Conservation (phyloP, 1,140 invertebrate genomes). For the Drosophila lacteicornis region DNA sequence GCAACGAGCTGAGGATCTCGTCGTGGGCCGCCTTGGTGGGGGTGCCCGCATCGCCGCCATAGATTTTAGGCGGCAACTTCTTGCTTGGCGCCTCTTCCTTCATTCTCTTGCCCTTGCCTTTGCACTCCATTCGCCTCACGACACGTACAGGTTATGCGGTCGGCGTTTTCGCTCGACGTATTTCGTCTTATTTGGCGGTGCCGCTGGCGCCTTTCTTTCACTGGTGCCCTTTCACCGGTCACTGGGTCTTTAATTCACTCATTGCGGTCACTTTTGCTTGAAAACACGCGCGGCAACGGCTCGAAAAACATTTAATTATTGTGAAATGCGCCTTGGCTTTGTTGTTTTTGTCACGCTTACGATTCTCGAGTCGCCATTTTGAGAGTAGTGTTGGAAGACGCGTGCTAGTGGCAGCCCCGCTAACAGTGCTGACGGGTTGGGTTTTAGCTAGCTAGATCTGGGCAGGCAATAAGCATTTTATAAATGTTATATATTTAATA, state of each 20-base stretch:
- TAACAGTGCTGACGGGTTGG: conserved; percentile 14
- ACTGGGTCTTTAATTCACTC: conserved; percentile 49
- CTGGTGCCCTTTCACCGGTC: conserved; percentile 39
- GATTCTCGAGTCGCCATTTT: conserved; percentile 79
- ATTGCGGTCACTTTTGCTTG: conserved; percentile 53
- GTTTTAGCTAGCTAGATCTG: not conserved
- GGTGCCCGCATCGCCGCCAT: conserved; percentile 61
- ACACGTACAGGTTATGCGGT: conserved; percentile 81
- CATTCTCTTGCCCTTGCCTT: conserved; percentile 76
- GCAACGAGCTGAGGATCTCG: conserved; percentile 77
- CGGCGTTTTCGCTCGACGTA: conserved; percentile 61
- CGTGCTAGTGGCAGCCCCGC: conserved; percentile 26
- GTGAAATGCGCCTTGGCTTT: conserved; percentile 78
- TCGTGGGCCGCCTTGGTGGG: conserved; percentile 76
- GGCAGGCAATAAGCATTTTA: not conserved
- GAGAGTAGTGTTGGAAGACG: conserved; percentile 66
- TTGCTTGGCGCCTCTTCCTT: conserved; percentile 84
- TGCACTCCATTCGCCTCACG: conserved; percentile 78
- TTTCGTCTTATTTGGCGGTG: conserved; percentile 42
- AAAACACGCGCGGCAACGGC: conserved; percentile 20
- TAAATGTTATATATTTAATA: not conserved
- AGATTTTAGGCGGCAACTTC: conserved; percentile 84
- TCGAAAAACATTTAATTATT: conserved; percentile 77
- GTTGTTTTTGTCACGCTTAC: conserved; percentile 80
- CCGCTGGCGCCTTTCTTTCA: conserved; percentile 42